Evolutionary conservation across 1,140 invertebrate species (phyloP).

Genomic region (Procambarus clarkii): DNA sequence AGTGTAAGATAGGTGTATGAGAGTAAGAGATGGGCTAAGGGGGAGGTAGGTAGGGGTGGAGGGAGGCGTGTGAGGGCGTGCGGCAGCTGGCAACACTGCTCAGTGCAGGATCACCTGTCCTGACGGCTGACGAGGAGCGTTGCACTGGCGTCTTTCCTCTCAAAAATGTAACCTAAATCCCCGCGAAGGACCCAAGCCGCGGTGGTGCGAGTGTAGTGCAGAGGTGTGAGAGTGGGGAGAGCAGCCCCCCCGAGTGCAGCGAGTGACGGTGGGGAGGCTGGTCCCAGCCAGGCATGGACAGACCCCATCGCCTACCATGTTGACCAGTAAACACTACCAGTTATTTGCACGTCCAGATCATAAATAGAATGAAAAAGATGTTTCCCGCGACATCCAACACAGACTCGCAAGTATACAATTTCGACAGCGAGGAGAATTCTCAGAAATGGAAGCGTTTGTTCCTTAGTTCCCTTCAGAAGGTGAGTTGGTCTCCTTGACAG

Average conservation of each 20-base stretch:
- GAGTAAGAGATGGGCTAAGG: neutral
- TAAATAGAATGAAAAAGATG: slow-evolving; percentile 47
- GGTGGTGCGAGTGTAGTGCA: slow-evolving; percentile 17
- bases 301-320: slow-evolving; percentile 44
- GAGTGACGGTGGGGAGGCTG: neutral
- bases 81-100: slow-evolving; percentile 25
- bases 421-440: slow-evolving; percentile 41
- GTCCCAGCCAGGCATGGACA: slow-evolving; percentile 25
- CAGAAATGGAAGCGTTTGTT: slow-evolving; percentile 66
- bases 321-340: slow-evolving; percentile 43
- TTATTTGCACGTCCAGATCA: slow-evolving; percentile 33
- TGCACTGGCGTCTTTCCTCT: neutral
- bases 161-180: slow-evolving; percentile 19
- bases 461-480: slow-evolving; percentile 57
- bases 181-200: neutral
- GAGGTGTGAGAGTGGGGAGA: slow-evolving; percentile 13
- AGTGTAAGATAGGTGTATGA: too few species aligned
- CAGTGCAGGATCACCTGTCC: slow-evolving; percentile 44
- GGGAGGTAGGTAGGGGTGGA: neutral
- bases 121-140: slow-evolving; percentile 31
- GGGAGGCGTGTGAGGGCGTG: slow-evolving; percentile 1
- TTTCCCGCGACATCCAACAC: slow-evolving; percentile 57
- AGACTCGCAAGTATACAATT: slow-evolving; percentile 60
- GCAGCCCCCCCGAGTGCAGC: neutral
- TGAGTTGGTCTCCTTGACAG: slow-evolving; percentile 8